Evolutionary conservation across 2,888 invertebrate genomes (phyloP).

Genomic region (Thysanoteuthis rhombus): DNA sequence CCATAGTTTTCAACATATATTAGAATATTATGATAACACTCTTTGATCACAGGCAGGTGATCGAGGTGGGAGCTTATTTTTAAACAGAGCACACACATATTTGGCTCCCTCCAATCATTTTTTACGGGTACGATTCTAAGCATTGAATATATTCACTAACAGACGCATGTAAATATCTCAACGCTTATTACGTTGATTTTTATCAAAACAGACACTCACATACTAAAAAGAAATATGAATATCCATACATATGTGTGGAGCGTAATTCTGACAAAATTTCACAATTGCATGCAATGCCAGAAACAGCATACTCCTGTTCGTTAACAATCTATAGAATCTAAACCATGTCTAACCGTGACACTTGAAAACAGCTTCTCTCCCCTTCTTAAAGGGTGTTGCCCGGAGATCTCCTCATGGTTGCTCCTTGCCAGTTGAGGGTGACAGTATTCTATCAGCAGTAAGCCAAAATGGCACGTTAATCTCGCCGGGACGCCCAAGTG

Average conservation of each 20-base stretch:
- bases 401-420: background rate
- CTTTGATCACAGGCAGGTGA: too few relatives aligned
- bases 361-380: background rate
- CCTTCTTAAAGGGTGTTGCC: background rate
- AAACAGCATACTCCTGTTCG: background rate
- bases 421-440: background rate
- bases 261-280: background rate
- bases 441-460: background rate
- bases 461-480: conserved; percentile 12
- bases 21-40: too few relatives aligned
- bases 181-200: background rate
- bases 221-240: background rate
- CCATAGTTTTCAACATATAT: too few relatives aligned
- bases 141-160: too few relatives aligned
- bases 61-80: too few relatives aligned
- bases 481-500: conserved; percentile 12
- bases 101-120: too few relatives aligned
- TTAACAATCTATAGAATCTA: background rate
- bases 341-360: background rate
- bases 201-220: background rate
- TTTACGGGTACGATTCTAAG: too few relatives aligned
- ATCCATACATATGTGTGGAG: background rate
- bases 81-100: too few relatives aligned
- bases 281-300: background rate
- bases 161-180: background rate